Conservation (phyloP, 2,797 vertebrate genomes). For the Octomys mimax region DNA sequence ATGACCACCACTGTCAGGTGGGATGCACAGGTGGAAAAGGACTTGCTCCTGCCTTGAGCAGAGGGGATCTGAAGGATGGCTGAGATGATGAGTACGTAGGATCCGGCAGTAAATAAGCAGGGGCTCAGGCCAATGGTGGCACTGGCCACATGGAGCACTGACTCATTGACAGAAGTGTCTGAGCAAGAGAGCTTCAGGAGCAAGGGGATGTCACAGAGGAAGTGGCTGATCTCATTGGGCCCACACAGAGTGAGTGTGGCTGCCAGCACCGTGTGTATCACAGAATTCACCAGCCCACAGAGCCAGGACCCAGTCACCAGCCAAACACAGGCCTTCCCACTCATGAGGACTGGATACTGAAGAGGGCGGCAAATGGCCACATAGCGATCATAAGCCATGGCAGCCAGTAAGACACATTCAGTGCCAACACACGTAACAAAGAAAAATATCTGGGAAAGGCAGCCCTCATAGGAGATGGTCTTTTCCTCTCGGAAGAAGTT, state of each 20-base stretch:
- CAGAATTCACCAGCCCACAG: constrained; percentile 14
- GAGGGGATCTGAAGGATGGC: constrained; percentile 39
- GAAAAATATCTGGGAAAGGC: constrained; percentile 74
- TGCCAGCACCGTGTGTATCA: neutral
- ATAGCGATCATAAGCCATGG: constrained; percentile 50
- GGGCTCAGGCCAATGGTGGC: constrained; percentile 62
- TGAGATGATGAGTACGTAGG: constrained; percentile 50
- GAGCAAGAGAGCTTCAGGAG: constrained; percentile 79
- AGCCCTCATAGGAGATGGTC: constrained; percentile 63
- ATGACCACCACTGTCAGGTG: constrained; percentile 67
- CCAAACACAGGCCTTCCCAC: constrained; percentile 28
- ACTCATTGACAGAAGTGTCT: constrained; percentile 65
- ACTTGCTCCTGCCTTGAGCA: constrained; percentile 60
- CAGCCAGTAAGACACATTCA: constrained; percentile 69
- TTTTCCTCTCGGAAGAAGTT: constrained; percentile 56
- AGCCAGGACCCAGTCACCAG: constrained; percentile 61
- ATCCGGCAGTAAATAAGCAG: constrained; percentile 71
- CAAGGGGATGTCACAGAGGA: constrained; percentile 65
- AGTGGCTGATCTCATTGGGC: constrained; percentile 56
- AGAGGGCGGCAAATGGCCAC: constrained; percentile 77
- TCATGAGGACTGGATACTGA: constrained; percentile 65
- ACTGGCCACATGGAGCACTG: constrained; percentile 6
- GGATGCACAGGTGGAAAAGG: constrained; percentile 65
- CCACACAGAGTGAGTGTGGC: constrained; percentile 61
- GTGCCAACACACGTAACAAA: neutral